Percentiles rank a stretch among this genome's conserved stretches.
Evolutionary conservation across 1,140 invertebrate genomes (phyloP).

Genomic region (Dinoponera quadriceps): DNA sequence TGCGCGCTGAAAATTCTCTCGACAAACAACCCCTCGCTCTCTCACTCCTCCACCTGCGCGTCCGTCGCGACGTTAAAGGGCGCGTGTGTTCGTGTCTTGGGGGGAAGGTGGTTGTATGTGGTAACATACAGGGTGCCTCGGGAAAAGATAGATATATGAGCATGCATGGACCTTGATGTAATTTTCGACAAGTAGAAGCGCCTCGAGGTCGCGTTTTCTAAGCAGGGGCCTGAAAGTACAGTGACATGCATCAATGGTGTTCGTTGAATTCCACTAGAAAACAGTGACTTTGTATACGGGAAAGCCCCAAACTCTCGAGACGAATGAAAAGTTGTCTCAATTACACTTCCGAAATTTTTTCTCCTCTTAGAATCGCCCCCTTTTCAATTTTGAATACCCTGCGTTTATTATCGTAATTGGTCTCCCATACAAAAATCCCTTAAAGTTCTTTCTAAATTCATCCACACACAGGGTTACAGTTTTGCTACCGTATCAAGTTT

Average conservation of each 20-base stretch:
- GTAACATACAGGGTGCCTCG: conserved; percentile 28
- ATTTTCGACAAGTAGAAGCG: too few relatives aligned
- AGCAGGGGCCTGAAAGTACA: too few relatives aligned
- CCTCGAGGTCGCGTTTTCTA: not conserved
- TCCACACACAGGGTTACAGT: not conserved
- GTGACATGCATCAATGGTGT: too few relatives aligned
- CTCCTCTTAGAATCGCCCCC: too few relatives aligned
- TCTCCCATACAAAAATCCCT: not conserved
- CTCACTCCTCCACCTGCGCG: not conserved
- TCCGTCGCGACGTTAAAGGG: conserved; percentile 52
- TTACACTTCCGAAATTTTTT: too few relatives aligned
- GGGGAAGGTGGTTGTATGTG: conserved; percentile 11
- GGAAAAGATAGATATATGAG: conserved; percentile 16
- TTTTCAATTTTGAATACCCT: too few relatives aligned
- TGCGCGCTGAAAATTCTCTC: conserved; percentile 73
- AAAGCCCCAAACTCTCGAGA: too few relatives aligned
- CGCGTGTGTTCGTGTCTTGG: conserved; percentile 44
- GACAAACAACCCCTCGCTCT: conserved; percentile 72
- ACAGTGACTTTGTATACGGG: too few relatives aligned
- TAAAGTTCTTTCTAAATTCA: not conserved
- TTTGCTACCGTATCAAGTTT: not conserved
- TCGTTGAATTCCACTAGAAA: too few relatives aligned
- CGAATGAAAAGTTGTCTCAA: too few relatives aligned
- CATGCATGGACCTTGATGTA: not conserved
- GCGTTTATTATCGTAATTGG: not conserved